A percentile compares a stretch with the other conserved stretches of the same genome.
These are phyloP conservation scores for Chrysochloris asiatica DNA, from an alignment of 2,113 vertebrate genomes.

Conservation along the genomic window DNA sequence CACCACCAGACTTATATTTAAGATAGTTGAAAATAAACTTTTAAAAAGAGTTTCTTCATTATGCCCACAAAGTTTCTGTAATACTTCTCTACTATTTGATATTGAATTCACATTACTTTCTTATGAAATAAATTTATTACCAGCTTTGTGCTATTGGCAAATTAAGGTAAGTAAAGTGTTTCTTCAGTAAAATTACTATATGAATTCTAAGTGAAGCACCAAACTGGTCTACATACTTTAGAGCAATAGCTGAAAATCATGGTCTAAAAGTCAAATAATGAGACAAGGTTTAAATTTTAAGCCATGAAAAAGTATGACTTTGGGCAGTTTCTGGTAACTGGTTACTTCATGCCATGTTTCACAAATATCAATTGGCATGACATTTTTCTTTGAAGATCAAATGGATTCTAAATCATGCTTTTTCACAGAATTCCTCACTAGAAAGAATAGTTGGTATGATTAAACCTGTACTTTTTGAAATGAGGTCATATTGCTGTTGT, in stretches of 20 bases:
- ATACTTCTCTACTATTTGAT: background rate
- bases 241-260: background rate
- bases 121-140: background rate
- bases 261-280: background rate
- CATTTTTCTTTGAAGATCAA: background rate
- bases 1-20: no score
- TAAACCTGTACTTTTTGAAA: background rate
- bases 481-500: background rate
- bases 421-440: background rate
- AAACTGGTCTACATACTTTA: background rate
- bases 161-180: background rate
- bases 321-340: background rate
- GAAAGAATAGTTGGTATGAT: background rate
- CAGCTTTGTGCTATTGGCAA: background rate
- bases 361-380: background rate
- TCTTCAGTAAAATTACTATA: background rate
- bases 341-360: background rate
- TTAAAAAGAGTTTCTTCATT: background rate
- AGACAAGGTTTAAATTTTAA: slow-evolving; percentile 11
- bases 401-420: background rate
- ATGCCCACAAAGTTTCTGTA: background rate
- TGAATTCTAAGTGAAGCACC: slow-evolving; percentile 20
- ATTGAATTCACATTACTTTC: background rate
- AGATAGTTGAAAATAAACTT: background rate
- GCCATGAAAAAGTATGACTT: background rate